Percentiles rank a stretch among this genome's conserved stretches.
These are phyloP conservation scores for Idaea biselata DNA, from an alignment of 2,888 invertebrate genomes.

Conservation along the genomic window DNA sequence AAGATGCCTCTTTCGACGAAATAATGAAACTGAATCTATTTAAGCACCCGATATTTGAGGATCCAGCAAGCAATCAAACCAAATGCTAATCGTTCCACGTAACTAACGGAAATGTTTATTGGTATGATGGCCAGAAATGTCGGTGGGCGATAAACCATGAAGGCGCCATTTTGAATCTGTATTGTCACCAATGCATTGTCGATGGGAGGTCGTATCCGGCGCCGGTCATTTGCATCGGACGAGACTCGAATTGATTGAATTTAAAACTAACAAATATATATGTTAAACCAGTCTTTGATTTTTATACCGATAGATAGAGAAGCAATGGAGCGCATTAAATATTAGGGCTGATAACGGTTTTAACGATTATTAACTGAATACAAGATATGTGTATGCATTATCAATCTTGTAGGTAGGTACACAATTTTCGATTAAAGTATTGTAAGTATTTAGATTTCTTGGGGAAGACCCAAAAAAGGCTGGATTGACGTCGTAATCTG, in stretches of 20 bases:
- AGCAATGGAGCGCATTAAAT: constrained; percentile 12
- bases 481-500: too few relatives aligned
- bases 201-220: constrained; percentile 77
- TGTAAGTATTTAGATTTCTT: too few relatives aligned
- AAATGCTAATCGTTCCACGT: constrained; percentile 62
- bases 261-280: constrained; percentile 42
- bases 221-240: constrained; percentile 76
- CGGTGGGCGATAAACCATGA: constrained; percentile 57
- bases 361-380: neutral
- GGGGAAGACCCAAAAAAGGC: too few relatives aligned
- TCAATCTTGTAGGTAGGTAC: too few relatives aligned
- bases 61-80: constrained; percentile 19
- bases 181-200: constrained; percentile 66
- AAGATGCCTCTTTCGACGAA: neutral
- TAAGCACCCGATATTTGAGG: constrained; percentile 2
- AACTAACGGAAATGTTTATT: constrained; percentile 57
- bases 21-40: constrained; percentile 5
- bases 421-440: too few relatives aligned
- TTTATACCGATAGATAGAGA: constrained; percentile 22
- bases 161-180: constrained; percentile 76
- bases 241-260: constrained; percentile 65
- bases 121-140: constrained; percentile 48
- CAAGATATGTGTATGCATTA: too few relatives aligned
- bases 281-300: constrained; percentile 22
- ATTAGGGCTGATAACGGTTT: neutral